Evolutionary conservation across 2,888 invertebrate genomes (phyloP).

Genomic region (Drosophila mercatorum): DNA sequence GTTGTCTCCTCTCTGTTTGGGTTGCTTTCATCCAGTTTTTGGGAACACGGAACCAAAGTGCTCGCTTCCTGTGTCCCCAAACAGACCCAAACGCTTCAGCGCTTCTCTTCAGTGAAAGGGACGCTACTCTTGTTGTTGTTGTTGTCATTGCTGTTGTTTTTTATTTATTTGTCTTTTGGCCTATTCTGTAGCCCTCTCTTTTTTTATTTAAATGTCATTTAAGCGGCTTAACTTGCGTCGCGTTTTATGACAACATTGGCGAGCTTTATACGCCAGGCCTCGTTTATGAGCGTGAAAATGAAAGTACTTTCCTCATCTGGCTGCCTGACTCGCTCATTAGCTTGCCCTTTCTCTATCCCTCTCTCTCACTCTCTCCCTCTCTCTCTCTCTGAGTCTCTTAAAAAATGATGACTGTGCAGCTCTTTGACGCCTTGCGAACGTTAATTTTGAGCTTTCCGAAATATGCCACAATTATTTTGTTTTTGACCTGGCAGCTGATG

Average conservation of each 20-base stretch:
- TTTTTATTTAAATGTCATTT: slow-evolving; percentile 76
- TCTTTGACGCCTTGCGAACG: slow-evolving; percentile 50
- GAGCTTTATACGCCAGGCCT: slow-evolving; percentile 54
- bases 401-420: slow-evolving; percentile 62
- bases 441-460: slow-evolving; percentile 62
- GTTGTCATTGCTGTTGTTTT: slow-evolving; percentile 1
- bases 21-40: slow-evolving; percentile 3
- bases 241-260: slow-evolving; percentile 66
- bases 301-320: slow-evolving; percentile 72
- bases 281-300: slow-evolving; percentile 74
- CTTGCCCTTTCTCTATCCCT: slow-evolving; percentile 14
- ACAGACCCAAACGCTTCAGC: slow-evolving; percentile 22
- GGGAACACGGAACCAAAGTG: slow-evolving; percentile 59
- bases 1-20: slow-evolving; percentile 18
- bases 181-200: slow-evolving; percentile 51
- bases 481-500: slow-evolving; percentile 37
- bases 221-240: slow-evolving; percentile 71
- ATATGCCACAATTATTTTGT: slow-evolving; percentile 61
- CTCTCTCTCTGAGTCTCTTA: slow-evolving; percentile 9
- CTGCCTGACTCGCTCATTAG: slow-evolving; percentile 23
- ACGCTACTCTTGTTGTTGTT: not conserved
- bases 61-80: slow-evolving; percentile 67
- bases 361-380: not conserved
- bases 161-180: slow-evolving; percentile 55
- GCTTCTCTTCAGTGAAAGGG: slow-evolving; percentile 63